phyloP scores from a whole-genome alignment of 1,140 invertebrate species.

The Scaptodrosophila lebanonensis region DNA sequence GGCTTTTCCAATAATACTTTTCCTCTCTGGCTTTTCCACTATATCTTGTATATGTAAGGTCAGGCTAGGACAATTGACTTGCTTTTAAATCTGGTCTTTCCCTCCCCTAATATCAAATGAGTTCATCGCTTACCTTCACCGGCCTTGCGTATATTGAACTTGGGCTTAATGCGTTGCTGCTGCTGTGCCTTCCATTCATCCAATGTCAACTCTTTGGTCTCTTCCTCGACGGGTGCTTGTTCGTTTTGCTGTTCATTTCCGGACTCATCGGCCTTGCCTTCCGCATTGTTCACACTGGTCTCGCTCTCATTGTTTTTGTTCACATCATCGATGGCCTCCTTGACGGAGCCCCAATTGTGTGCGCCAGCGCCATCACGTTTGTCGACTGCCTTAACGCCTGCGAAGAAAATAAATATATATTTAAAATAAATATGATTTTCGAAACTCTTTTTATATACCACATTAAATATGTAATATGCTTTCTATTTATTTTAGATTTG shows the following conservation, averaged over 20 bases:
- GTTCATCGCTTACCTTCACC: constrained; percentile 83
- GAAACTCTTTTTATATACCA: neutral
- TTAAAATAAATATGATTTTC: neutral
- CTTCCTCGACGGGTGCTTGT: constrained; percentile 82
- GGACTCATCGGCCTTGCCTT: constrained; percentile 66
- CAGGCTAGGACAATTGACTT: no score
- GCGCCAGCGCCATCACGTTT: constrained; percentile 95
- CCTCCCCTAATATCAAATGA: no score
- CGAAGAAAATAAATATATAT: neutral
- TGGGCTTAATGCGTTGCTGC: constrained; percentile 85
- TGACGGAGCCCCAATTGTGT: constrained; percentile 96
- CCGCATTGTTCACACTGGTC: constrained; percentile 58
- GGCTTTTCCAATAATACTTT: no score
- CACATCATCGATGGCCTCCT: constrained; percentile 90
- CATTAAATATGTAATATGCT: neutral
- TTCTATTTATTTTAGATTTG: no score
- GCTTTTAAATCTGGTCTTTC: no score
- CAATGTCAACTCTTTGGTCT: constrained; percentile 88
- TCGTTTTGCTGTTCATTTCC: constrained; percentile 79
- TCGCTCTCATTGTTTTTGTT: constrained; percentile 79
- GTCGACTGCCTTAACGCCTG: constrained; percentile 93
- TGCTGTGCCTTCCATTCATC: constrained; percentile 93
- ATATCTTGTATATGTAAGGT: no score
- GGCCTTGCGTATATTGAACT: constrained; percentile 93
- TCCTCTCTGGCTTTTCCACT: no score